Evolutionary conservation across 2,888 invertebrate genomes (phyloP), one percentile per base, ranked within the genome.

Genomic region (Microplitis manilae): DNA sequence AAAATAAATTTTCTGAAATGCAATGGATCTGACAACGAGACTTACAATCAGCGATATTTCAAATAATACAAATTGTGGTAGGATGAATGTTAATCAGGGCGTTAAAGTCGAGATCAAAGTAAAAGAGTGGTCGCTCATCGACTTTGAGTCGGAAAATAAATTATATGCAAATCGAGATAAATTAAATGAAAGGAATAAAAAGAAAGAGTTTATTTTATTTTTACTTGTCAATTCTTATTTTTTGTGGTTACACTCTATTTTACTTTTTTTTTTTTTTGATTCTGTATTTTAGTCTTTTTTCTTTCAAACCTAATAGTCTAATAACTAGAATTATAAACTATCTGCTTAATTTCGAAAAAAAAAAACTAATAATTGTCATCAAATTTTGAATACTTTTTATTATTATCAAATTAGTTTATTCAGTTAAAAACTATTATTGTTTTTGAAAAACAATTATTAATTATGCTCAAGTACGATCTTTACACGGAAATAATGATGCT

Each of bases 91-190:
- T 77, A 77, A 77, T 77, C 71, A 67, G 30, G 67, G 68, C 6
- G 65, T 71, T 61, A n/a, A 40, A 61, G 13, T 68, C 13, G 38
- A 61, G 68, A 77, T 77, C 74, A 77, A 75, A 77, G 67, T 50
- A 50, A 50, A 50, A 50, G 50, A 50, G 50, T 50, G 50, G 50
- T 60, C 50, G 62, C 30, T 39, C 13, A 38, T 73, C 38, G 60
- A 68, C 68, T 67, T 65, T 67, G 20, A 30, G 30, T 39, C 38
- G 38, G 38, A 68, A 77, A 68, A 73, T 70, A 67, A 77, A 77
- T 75, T 75, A 61, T 38, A 75, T 78, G 75, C 75, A 75, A 78
- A 78, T 72, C 68, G 60, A 38, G 13, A 61, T 39, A 68, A 75
- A 75, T 61, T 30, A 30, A 30, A 30, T 30, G 30, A 30, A 30